A percentile compares a stretch with the other conserved stretches of the same genome.
phyloP scores from a whole-genome alignment of 2,797 vertebrate species.

The Allobates femoralis region DNA sequence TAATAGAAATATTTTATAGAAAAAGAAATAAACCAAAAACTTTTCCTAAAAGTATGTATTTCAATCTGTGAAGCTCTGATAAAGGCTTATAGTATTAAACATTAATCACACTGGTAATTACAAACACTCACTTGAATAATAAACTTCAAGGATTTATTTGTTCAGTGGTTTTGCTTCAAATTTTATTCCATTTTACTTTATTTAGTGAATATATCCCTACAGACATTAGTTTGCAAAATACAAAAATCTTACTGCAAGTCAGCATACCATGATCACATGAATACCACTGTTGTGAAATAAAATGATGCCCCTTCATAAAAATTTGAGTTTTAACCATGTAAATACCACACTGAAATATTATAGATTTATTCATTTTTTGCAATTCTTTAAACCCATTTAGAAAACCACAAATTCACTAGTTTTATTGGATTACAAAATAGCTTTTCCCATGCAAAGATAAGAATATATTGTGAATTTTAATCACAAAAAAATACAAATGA shows the following conservation, averaged over 20 bases:
- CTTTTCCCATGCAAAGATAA: too few species aligned
- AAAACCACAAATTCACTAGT: too few species aligned
- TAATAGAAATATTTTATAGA: not conserved
- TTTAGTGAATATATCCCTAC: not conserved
- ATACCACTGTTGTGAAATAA: not conserved
- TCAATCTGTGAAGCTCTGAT: conserved; percentile 23
- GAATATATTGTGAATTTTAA: too few species aligned
- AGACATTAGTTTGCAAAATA: not conserved
- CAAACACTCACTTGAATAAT: conserved; percentile 18
- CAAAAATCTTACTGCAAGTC: not conserved
- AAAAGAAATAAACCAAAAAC: not conserved
- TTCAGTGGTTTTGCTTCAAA: conserved; percentile 10
- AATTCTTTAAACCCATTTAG: too few species aligned
- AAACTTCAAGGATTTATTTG: conserved; percentile 22
- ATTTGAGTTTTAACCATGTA: not conserved
- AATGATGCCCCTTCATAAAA: not conserved
- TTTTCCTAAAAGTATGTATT: conserved; percentile 15
- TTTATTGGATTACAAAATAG: too few species aligned
- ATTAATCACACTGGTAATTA: conserved; percentile 31
- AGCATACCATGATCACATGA: not conserved
- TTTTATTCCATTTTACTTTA: not conserved
- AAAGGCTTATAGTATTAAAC: conserved; percentile 27
- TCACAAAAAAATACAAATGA: too few species aligned
- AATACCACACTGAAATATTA: not conserved
- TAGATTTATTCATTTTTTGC: too few species aligned